Base-by-base conservation (phyloP, 1,140 invertebrate genomes). In the Leptopilina boulardi region DNA sequence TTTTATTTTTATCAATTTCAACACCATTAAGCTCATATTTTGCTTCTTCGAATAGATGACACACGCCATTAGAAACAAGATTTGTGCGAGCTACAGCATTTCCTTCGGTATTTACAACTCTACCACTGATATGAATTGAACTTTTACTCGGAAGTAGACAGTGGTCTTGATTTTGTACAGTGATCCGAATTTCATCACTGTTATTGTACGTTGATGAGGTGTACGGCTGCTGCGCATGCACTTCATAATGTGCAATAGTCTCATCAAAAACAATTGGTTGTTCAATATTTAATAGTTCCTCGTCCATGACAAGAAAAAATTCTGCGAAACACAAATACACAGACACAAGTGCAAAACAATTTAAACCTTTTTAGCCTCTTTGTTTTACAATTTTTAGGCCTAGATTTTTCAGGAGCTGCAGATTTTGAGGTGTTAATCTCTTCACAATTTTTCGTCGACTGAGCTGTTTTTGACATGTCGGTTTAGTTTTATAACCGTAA, bases 181-280 rank as follows among this genome's bases (percentile, higher is more conserved):
- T 18, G 21, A 89, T 90, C 13, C 86, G 76, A 75, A 89, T 87
- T 77, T 89, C 87, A 81, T 88, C 87, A 73, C 82, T 89, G 56
- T 87, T 84, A 21, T 85, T 77, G 74, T 81, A 85, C 15, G 84
- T 84, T 80, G 83, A 84, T 71, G 83, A 79, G 30, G 79, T 79
- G 77, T 87, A 88, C 21, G 85, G 86, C 78, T 83, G 77, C n/a
- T n/a, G n/a, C n/a, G n/a, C n/a, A n/a, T n/a, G n/a, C n/a, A n/a
- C n/a, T n/a, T n/a, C n/a, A n/a, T 77, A 83, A 75, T 86, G 85
- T 15, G 79, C 74, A 15, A 89, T 83, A 10, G 78, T 79, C 70
- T 86, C 82, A 76, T 88, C 84, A 70, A 79, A 79, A 6, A 11
- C 10, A 1, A 76, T 59, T 10, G 38, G 11, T n/a, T n/a, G n/a